phyloP scores from a whole-genome alignment of 35 echinoderm and acorn worm species.

The Stichopus chloronotus region DNA sequence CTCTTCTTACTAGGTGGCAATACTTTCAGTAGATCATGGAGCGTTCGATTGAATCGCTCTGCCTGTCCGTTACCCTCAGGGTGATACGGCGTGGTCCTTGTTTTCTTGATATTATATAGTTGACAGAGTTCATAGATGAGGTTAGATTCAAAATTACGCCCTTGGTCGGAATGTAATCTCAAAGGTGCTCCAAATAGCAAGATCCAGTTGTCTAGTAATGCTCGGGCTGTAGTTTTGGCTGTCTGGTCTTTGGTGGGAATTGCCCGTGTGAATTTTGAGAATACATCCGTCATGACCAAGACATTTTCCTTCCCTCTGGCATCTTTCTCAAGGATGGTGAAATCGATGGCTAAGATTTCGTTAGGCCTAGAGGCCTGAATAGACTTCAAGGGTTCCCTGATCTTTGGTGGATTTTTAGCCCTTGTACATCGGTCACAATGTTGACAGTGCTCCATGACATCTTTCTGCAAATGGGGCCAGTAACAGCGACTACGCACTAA shows the following conservation, averaged over 20 bases:
- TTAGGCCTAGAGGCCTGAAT: conserved; percentile 20
- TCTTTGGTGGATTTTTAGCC: neutral
- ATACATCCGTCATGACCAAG: neutral
- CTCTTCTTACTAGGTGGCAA: too few species aligned
- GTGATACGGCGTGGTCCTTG: too few species aligned
- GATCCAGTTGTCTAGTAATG: too few species aligned
- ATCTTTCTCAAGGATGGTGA: neutral
- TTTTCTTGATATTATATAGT: too few species aligned
- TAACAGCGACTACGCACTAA: conserved; percentile 30
- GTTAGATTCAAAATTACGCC: too few species aligned
- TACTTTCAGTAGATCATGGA: too few species aligned
- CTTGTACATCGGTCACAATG: conserved; percentile 54
- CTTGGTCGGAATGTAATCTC: conserved; percentile 38
- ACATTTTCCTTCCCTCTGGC: conserved; percentile 54
- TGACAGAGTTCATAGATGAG: too few species aligned
- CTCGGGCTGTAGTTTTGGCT: too few species aligned
- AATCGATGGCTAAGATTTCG: conserved; percentile 41
- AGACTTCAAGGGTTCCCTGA: conserved; percentile 9
- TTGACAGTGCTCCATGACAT: conserved; percentile 1
- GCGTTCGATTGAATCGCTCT: too few species aligned
- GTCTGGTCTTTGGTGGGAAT: conserved; percentile 46
- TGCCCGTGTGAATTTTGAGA: conserved; percentile 17
- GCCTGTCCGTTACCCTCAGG: too few species aligned
- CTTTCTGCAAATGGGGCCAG: conserved; percentile 41
- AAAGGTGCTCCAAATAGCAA: conserved; percentile 45